A percentile compares a stretch with the other conserved stretches of the same genome.
Conservation (phyloP, 2,797 vertebrate genomes). For the Chaetodon trifasciatus region DNA sequence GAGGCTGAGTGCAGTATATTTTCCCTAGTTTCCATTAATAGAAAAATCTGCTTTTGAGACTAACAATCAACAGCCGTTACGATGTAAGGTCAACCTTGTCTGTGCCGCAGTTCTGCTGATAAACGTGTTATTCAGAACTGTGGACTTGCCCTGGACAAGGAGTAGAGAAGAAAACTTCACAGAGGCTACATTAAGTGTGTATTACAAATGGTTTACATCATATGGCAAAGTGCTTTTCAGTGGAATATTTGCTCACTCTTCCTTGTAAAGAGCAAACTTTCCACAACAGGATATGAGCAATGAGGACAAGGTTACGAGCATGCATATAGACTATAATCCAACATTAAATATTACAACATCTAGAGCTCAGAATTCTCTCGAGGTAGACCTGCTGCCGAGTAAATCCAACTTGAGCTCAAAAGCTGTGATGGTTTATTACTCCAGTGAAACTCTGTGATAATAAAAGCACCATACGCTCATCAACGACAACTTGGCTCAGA, state of each 20-base stretch:
- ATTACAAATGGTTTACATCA: conserved; percentile 11
- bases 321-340: conserved; percentile 3
- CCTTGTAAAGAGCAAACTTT: conserved; percentile 28
- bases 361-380: conserved; percentile 3
- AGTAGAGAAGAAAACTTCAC: not conserved
- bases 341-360: conserved; percentile 17
- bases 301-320: not conserved
- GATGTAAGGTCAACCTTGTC: conserved; percentile 13
- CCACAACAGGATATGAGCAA: conserved; percentile 7
- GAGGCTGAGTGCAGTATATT: not conserved
- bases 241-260: conserved; percentile 7
- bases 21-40: not conserved
- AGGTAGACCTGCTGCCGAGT: not conserved
- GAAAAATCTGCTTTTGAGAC: conserved; percentile 1
- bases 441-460: conserved; percentile 14
- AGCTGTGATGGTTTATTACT: conserved; percentile 1
- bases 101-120: conserved; percentile 5
- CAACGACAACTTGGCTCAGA: conserved; percentile 11
- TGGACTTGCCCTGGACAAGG: too few species aligned
- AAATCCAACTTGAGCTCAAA: not conserved
- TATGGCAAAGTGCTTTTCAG: conserved; percentile 17
- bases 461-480: conserved; percentile 17
- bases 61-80: conserved; percentile 2
- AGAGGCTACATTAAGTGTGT: conserved; percentile 7
- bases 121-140: conserved; percentile 2